Base-by-base conservation (phyloP, 2,797 vertebrate genomes). In the Sebastes dallii region DNA sequence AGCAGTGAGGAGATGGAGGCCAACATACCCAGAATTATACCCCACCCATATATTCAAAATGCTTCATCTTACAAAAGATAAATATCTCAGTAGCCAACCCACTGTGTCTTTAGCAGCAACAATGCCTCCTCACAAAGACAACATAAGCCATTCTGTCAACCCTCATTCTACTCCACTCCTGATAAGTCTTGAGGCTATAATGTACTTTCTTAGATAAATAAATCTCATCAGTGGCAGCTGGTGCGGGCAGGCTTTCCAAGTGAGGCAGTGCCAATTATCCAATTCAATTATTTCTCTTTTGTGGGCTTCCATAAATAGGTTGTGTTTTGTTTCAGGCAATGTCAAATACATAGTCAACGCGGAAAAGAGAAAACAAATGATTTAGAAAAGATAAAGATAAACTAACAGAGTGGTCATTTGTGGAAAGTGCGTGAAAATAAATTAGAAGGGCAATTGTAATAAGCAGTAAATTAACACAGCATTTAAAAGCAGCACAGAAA, bases 211-310 rank as follows among this genome's bases (percentile, higher is more conserved):
- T 16, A 36, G 67, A 79, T 27, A 25, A 80, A 74, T 61, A 73
- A 77, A 82, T 80, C 73, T 73, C 65, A 77, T 69, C 59, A 77
- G 59, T 75, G 34, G 54, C 81, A 77, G 73, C 58, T 69, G 46
- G 22, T 80, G 46, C 61, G 66, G 60, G 29, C 30, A 39, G 69
- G 46, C 64, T 72, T 66, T 77, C 64, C 32, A 70, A 46, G 29
- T 27, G 24, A 70, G 46, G 34, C 46, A 27, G 20, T 71, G 70
- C 66, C 77, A 86, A 78, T 83, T 52, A 81, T 72, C 61, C 71
- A 75, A 72, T 86, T 78, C 58, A 78, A 75, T 78, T 75, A 78
- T 50, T 69, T 62, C 10, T 56, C 32, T 69, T 62, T 73, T 76
- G 54, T 70, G n/a, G 59, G 72, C 39, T 50, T 50, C 65, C 52